Base-by-base conservation (phyloP, 1,140 invertebrate genomes). In the Eubasilissa regina region DNA sequence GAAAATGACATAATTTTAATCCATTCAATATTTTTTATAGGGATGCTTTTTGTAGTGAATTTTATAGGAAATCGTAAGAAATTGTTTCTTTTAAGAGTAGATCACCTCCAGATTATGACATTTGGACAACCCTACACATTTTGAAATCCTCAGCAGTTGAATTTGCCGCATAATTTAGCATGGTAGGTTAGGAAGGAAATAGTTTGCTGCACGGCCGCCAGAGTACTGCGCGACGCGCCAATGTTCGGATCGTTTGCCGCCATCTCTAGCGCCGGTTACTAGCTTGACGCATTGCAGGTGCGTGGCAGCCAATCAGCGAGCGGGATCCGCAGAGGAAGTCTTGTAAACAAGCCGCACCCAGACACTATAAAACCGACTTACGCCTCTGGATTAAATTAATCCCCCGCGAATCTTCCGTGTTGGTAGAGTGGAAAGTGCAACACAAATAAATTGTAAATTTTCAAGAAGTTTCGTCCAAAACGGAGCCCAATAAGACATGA, bases 231-330 rank as follows among this genome's bases (percentile, higher is more conserved):
- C 82, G 83, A 60, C 83, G 83, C 80, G 83, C 84, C 80, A 83
- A 78, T 80, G 83, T 83, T 77, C 83, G 84, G 84, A 84, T 84
- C 85, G 85, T 79, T 77, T 80, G 82, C 80, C 83, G 84, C 83
- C 66, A 83, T 80, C 80, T 84, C 85, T 83, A 83, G 84, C 84
- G 84, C 83, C 88, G 86, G 85, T 66, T 78, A 58, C 76, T 84
- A 86, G 88, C 88, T 91, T 94, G 93, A 93, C 93, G 93, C 93
- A 94, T 94, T 94, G 93, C 93, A 94, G 93, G 93, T 94, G 92
- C 91, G 91, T 90, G 89, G 86, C 89, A 90, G 90, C 93, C 93
- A 94, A 94, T 94, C 91, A 85, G 86, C 87, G 88, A 84, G 87
- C 88, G 84, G 62, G 87, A 85, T 86, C 91, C 90, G 91, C 91